Evolutionary conservation across 2,113 vertebrate genomes (phyloP), one percentile per base, ranked within the genome.

Genomic region (Pachycephala philippinensis): DNA sequence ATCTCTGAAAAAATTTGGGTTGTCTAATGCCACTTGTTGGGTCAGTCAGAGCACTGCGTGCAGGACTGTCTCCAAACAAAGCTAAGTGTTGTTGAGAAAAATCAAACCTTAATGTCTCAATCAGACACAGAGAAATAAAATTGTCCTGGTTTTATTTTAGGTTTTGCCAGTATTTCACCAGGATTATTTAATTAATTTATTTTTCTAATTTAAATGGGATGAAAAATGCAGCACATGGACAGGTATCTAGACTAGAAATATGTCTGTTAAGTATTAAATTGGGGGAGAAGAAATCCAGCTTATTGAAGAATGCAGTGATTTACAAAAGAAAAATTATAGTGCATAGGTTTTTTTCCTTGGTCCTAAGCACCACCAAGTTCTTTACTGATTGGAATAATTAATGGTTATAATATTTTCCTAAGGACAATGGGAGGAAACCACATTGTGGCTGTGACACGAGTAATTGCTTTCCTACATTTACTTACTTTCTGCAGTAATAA

Each of bases 401-500:
- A 84, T 19, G 31, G 22, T 84, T 84, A 44, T 61, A 84, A 10
- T 90, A 86, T 92, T 94, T 95, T 86, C 53, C 47, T 82, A 28
- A 24, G n/a, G 56, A 92, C 60, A 90, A 84, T 7, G 6, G 22
- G 44, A 35, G 40, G 68, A 94, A 96, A 86, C 56, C 72, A 81
- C 57, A 79, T 80, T 68, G 63, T 81, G 86, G 42, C 77, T 93
- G 45, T 66, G 57, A 94, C 75, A 89, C 0, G 0, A 95, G 71
- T 93, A 81, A 90, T 87, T 81, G 69, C 80, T 93, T 92, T 87
- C 65, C 86, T 94, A 78, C 61, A 30, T 93, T 90, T 75, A 94
- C 76, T 93, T 87, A 88, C 86, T 96, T 84, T 93, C 77, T 90
- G 31, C 76, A 89, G 71, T 84, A 89, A 84, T 78, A 93, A 88